Evolutionary conservation across 1,140 invertebrate genomes (phyloP), one percentile per base, ranked within the genome.

Genomic region (Patella vulgata): DNA sequence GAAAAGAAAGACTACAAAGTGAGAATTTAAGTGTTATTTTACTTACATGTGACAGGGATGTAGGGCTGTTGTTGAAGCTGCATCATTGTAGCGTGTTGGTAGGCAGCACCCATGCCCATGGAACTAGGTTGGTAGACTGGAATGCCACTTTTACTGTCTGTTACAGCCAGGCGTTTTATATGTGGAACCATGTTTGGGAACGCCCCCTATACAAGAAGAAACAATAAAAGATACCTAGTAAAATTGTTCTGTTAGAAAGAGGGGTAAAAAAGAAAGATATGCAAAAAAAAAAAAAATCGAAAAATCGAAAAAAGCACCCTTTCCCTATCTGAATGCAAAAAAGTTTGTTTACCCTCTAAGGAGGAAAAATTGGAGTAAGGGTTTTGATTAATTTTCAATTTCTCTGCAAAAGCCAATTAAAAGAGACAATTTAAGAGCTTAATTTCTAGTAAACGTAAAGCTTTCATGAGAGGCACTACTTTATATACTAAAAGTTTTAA

Each of bases 41-140:
- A 81, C 78, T 82, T 71, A 82, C 80, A 79, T 60, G 77, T 70
- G 55, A 88, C 85, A 64, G 87, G 87, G 68, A 87, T 85, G 74
- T 86, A 87, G 79, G 93, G 93, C 89, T 96, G 75, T 40, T 75
- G 76, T 87, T 93, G 92, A 72, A 94, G 87, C 88, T 94, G 93
- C 93, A 97, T 95, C 50, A 81, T 65, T 12, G 76, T 74, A 85
- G 84, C 80, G 60, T 85, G 94, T 86, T 97, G 94, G 87, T 96
- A 96, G 77, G 93, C 92, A 73, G 92, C 92, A 31, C 80, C 76
- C 47, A 73, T 75, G 48, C 78, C 73, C 62, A 67, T 77, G 64
- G 81, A 75, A 81, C 88, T 89, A 74, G 93, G 94, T 86, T 96
- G 94, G 88, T 96, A 98, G 74, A 97, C 92, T 72, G 95, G 94